Evolutionary conservation across 2,888 invertebrate species (phyloP).

Genomic region (Drosophila paramelanica): DNA sequence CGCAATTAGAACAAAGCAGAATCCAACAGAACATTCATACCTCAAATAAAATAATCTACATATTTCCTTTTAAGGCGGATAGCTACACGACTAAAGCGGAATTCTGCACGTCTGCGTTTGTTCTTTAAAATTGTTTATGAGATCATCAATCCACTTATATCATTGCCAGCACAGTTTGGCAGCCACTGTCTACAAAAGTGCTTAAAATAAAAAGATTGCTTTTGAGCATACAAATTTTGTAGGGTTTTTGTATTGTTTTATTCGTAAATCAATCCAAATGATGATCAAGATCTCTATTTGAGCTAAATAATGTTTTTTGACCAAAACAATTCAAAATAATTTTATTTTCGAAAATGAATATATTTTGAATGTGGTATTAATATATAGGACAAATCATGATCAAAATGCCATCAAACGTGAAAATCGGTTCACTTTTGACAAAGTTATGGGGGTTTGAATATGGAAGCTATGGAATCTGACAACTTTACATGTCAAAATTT

Average conservation of each 20-base stretch:
- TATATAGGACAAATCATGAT: no score
- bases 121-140: conserved; percentile 44
- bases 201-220: neutral
- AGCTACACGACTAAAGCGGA: conserved; percentile 49
- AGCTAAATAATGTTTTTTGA: neutral
- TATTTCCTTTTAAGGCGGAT: conserved; percentile 62
- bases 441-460: no score
- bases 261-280: neutral
- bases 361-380: no score
- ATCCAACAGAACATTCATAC: conserved; percentile 30
- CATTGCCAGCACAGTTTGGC: conserved; percentile 8
- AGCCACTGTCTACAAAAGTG: conserved; percentile 1
- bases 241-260: neutral
- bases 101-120: conserved; percentile 66
- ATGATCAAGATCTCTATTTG: neutral
- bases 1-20: conserved; percentile 74
- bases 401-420: no score
- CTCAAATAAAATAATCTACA: conserved; percentile 29
- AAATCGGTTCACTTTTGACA: no score
- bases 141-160: conserved; percentile 50
- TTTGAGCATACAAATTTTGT: neutral
- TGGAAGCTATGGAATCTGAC: no score
- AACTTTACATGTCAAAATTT: no score
- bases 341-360: no score
- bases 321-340: no score